These are phyloP conservation scores for Lophochroa leadbeateri DNA, from an alignment of 2,113 vertebrate species.

Conservation along the genomic window DNA sequence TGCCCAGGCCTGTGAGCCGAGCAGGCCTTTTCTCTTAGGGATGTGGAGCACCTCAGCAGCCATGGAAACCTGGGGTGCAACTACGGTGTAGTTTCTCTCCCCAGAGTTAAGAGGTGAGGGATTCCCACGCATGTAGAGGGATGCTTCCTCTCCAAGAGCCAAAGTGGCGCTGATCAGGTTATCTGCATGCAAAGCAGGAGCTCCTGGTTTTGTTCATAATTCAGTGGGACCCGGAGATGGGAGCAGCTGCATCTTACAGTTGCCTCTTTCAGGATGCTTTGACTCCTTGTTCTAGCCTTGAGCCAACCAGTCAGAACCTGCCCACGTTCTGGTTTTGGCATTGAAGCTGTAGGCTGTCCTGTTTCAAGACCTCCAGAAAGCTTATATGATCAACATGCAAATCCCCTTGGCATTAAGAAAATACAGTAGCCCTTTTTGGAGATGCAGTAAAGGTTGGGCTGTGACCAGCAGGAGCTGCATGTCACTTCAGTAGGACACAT, in stretches of 20 bases:
- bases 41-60: neutral
- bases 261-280: conserved; percentile 45
- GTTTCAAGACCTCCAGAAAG: conserved; percentile 40
- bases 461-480: neutral
- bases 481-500: neutral
- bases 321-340: conserved; percentile 62
- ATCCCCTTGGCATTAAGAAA: conserved; percentile 38
- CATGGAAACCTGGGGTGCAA: neutral
- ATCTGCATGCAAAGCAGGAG: conserved; percentile 61
- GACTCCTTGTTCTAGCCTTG: conserved; percentile 49
- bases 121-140: conserved; percentile 2
- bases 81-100: neutral
- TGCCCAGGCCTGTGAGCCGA: neutral
- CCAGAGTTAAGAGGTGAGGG: neutral
- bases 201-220: conserved; percentile 45
- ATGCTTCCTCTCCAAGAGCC: conserved; percentile 14
- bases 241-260: conserved; percentile 43
- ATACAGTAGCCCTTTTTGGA: neutral
- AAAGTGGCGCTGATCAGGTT: conserved; percentile 1
- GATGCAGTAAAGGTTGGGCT: neutral
- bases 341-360: conserved; percentile 32
- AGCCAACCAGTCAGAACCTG: conserved; percentile 67
- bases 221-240: neutral
- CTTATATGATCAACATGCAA: conserved; percentile 36
- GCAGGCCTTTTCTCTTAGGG: neutral